phyloP scores from a whole-genome alignment of 2,113 vertebrate species.

The Guaruba guarouba region DNA sequence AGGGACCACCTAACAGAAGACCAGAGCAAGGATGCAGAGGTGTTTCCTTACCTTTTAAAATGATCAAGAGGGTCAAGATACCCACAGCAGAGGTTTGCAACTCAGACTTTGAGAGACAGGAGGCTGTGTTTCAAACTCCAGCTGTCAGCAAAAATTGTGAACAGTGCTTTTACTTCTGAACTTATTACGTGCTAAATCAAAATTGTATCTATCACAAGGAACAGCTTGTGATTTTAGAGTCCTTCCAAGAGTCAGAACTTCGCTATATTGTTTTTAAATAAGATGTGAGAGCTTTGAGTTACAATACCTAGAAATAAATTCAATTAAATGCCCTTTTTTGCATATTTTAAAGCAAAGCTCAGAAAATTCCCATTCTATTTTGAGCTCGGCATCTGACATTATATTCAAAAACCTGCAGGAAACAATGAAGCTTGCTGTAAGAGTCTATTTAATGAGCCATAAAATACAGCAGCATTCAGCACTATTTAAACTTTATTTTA shows the following conservation, averaged over 20 bases:
- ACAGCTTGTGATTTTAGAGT: neutral
- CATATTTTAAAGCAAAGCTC: neutral
- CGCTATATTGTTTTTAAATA: neutral
- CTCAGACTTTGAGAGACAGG: neutral
- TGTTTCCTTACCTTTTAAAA: neutral
- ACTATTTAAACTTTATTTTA: conserved; percentile 14
- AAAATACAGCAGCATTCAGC: conserved; percentile 23
- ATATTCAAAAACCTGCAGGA: conserved; percentile 22
- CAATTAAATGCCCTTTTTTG: neutral
- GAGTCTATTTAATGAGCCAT: conserved; percentile 16
- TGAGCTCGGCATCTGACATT: neutral
- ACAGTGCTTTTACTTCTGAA: neutral
- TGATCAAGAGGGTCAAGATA: neutral
- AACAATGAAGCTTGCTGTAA: neutral
- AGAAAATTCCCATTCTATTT: neutral
- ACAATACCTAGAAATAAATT: neutral
- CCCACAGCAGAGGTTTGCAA: neutral
- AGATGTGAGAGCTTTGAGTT: neutral
- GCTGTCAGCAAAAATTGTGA: neutral
- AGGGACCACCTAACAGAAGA: neutral
- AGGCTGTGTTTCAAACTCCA: neutral
- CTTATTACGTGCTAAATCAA: neutral
- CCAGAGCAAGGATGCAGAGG: neutral
- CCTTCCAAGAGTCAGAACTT: neutral
- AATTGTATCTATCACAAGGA: neutral